phyloP scores from a whole-genome alignment of 2,113 vertebrate genomes.

The Solenodon paradoxus region DNA sequence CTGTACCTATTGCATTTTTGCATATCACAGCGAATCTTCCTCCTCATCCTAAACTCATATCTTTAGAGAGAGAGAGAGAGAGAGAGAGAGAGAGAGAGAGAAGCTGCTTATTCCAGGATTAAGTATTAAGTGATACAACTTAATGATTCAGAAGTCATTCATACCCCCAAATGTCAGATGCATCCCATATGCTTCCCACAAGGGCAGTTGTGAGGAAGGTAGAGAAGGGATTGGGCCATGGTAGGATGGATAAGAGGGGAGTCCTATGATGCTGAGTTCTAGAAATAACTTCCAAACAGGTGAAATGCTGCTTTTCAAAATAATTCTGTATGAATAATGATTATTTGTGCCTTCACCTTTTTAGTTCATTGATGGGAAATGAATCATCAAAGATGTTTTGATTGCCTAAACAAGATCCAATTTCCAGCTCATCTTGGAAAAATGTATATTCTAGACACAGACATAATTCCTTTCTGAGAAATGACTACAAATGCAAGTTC shows the following conservation, averaged over 20 bases:
- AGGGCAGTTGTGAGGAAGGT: neutral
- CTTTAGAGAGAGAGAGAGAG: neutral
- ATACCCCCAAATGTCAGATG: neutral
- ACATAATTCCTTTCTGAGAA: neutral
- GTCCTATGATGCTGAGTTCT: neutral
- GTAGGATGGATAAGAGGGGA: neutral
- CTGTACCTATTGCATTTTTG: neutral
- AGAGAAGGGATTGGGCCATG: neutral
- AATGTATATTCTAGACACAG: neutral
- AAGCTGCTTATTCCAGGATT: neutral
- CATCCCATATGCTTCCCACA: neutral
- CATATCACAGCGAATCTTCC: neutral
- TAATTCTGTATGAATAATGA: conserved; percentile 47
- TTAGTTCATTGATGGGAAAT: conserved; percentile 49
- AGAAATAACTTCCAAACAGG: conserved; percentile 29
- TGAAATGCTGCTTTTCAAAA: neutral
- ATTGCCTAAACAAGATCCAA: conserved; percentile 67
- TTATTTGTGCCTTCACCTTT: conserved; percentile 58
- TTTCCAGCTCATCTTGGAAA: conserved; percentile 59
- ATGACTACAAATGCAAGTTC: neutral
- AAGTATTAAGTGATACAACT: neutral
- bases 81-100: no score
- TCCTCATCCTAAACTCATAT: neutral
- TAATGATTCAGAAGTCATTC: neutral
- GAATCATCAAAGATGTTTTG: conserved; percentile 70